phyloP scores from a whole-genome alignment of 2,888 invertebrate species.

The Drosophila rubida region DNA sequence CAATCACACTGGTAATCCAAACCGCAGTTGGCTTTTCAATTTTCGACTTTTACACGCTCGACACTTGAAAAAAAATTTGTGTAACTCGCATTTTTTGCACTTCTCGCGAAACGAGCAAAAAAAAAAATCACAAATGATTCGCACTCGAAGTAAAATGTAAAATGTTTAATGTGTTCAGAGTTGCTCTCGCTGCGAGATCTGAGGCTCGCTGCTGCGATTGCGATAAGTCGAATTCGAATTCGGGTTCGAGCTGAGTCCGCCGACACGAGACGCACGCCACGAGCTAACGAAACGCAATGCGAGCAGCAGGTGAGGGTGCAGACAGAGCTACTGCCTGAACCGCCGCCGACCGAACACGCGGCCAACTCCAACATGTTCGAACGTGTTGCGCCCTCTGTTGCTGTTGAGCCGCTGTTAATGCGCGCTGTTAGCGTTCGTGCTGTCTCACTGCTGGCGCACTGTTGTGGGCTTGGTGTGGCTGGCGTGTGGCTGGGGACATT shows the following conservation, averaged over 20 bases:
- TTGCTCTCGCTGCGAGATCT: slow-evolving; percentile 11
- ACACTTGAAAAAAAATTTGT: slow-evolving; percentile 43
- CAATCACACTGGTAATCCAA: slow-evolving; percentile 66
- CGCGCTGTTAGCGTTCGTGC: neutral
- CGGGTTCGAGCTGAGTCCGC: slow-evolving; percentile 49
- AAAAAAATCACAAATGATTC: too few species aligned
- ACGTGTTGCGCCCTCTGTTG: slow-evolving; percentile 44
- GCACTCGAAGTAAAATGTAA: too few species aligned
- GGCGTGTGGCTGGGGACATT: neutral
- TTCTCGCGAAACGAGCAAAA: slow-evolving; percentile 4
- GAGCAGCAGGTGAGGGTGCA: slow-evolving; percentile 64
- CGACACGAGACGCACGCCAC: slow-evolving; percentile 77
- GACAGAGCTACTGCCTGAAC: slow-evolving; percentile 36
- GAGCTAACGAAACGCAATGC: slow-evolving; percentile 76
- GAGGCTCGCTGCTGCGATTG: slow-evolving; percentile 17
- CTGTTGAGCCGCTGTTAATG: slow-evolving; percentile 29
- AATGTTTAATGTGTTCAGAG: slow-evolving; percentile 21
- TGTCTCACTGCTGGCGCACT: neutral
- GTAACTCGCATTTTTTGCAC: slow-evolving; percentile 16
- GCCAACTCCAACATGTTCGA: slow-evolving; percentile 52
- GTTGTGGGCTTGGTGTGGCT: neutral
- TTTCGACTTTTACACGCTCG: slow-evolving; percentile 7
- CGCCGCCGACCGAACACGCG: slow-evolving; percentile 6
- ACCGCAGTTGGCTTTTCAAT: slow-evolving; percentile 43
- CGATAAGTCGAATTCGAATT: slow-evolving; percentile 20